These are phyloP conservation scores for Caligus rogercresseyi DNA, from an alignment of 1,140 invertebrate species.

Conservation along the genomic window DNA sequence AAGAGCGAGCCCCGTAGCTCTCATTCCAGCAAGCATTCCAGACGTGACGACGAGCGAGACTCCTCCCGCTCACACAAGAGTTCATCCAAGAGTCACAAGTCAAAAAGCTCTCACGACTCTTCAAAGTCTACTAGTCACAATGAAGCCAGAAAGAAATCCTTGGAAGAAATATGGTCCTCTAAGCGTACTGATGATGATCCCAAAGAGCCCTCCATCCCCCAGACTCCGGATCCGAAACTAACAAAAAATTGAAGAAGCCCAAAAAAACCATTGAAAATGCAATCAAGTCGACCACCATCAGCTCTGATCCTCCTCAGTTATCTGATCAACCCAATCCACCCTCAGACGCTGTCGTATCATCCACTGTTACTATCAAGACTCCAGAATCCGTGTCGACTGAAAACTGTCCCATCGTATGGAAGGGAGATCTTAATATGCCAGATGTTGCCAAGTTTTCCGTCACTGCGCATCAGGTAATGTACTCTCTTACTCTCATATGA, in stretches of 20 bases:
- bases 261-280: constrained; percentile 19
- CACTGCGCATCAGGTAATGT: constrained; percentile 51
- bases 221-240: constrained; percentile 19
- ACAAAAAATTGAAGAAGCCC: constrained; percentile 4
- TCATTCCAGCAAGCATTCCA: neutral
- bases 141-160: neutral
- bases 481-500: constrained; percentile 26
- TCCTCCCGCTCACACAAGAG: neutral
- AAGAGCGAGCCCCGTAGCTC: neutral
- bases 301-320: constrained; percentile 9
- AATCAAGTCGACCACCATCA: constrained; percentile 15
- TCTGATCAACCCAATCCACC: constrained; percentile 17
- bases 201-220: constrained; percentile 6
- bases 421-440: constrained; percentile 68
- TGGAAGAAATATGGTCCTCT: constrained; percentile 6
- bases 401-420: constrained; percentile 47
- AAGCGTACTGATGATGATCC: constrained; percentile 2
- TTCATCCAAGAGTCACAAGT: neutral
- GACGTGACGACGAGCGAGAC: neutral
- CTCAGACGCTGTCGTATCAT: constrained; percentile 39
- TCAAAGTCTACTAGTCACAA: neutral
- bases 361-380: constrained; percentile 39
- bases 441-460: constrained; percentile 77
- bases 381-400: constrained; percentile 5
- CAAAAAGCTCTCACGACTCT: neutral